Base-by-base conservation (phyloP, 2,888 invertebrate species). In the Dicranocentrus wangi region DNA sequence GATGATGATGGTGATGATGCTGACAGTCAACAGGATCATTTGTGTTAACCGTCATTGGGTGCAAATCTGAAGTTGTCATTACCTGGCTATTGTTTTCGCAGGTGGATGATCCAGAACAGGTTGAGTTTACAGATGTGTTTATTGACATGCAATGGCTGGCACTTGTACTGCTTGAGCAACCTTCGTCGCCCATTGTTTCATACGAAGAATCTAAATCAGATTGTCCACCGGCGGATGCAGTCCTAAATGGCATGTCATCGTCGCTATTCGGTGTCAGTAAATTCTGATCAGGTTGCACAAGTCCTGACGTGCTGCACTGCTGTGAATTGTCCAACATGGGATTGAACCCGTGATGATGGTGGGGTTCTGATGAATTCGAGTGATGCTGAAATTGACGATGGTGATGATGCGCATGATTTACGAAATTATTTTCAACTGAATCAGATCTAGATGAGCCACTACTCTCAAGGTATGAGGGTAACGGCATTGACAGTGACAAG, bases 401-500 rank as follows among this genome's bases (percentile, higher is more conserved):
- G 1, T 51, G 47, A 47, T 70, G 65, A 17, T 72, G 68, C 19
- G 21, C 10, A 55, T 55, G 55, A 47, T 21, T 28, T n/a, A 51
- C 19, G 17, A 61, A 43, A 17, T 15, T 63, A 55, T 53, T 68
- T 32, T 55, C 69, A n/a, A 61, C 73, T 43, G 77, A 42, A 42
- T 82, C 78, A 75, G 82, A 58, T 70, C 82, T 78, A n/a, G 78
- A 39, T n/a, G 21, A 3, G 3, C 43, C 55, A 61, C 51, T 75
- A 27, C 55, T 77, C 21, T 77, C 77, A 23, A 77, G 73, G 47
- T 79, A 84, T 13, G 82, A 82, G 1, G 83, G 82, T 43, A 82
- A 43, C 7, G 84, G 81, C 63, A 84, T 61, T 68, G 83, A 84
- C 39, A 77, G 53, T 17, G 84, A 84, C n/a, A 84, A 61, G 71